Base-by-base conservation (phyloP, 2,113 vertebrate species). In the Rallus limicola region DNA sequence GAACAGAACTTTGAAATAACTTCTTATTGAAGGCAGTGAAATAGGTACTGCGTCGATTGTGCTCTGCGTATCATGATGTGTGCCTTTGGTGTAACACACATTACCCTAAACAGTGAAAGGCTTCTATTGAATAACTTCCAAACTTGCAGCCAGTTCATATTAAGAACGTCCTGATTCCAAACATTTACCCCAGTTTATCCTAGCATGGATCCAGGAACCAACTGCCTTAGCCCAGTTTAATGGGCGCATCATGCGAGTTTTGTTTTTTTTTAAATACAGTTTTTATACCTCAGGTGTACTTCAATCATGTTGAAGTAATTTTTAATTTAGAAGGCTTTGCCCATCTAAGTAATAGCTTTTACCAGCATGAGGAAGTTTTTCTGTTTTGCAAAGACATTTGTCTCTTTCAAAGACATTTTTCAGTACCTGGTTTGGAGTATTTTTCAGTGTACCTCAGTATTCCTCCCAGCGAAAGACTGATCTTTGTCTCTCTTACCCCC, bases 201-300 rank as follows among this genome's bases (percentile, higher is more conserved):
- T 52, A 34, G 36, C 36, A 11, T 33, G 59, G 62, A 87, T 83
- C 70, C 64, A 72, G n/a, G 92, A 70, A 28, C 34, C 56, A 82
- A 4, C 20, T 72, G 40, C 56, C 56, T 86, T 86, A 83, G 69
- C 90, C 67, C 93, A 89, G 79, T 91, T 93, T 72, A 88, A 91
- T 94, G 94, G 94, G 92, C 78, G 65, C 3, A 7, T 46, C 14
- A 3, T 69, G 17, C 65, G 42, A 53, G 28, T 24, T 24, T 36
- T 71, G 18, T 17, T 69, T 93, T 79, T 90, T 90, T 78, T 68
- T 8, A 53, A 72, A 55, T 60, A 29, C 52, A 56, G 42, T 70
- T 96, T 85, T 95, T 84, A 58, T 95, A 13, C 60, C 64, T 94
- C 77, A 53, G 50, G 9, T 76, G n/a, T 28, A 46, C 44, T 93